Evolutionary conservation across 1,140 invertebrate species (phyloP), one percentile per base, ranked within the genome.

Genomic region (Drosophila arawakana): DNA sequence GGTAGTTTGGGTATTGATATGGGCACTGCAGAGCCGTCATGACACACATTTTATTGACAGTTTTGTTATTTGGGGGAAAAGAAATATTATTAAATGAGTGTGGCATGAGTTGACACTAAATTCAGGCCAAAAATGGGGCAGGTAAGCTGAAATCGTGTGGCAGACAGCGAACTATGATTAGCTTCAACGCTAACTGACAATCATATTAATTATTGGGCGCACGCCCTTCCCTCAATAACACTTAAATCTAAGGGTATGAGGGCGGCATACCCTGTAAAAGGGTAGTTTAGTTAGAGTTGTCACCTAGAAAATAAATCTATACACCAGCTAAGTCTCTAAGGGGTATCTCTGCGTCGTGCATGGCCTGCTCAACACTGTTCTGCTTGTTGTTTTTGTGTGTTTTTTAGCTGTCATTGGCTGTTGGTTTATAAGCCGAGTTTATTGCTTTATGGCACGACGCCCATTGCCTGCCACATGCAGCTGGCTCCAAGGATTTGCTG

Each of bases 381-480:
- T 41, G 7, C 11, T 13, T 43, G 39, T n/a, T 58, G 55, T 18
- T 58, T 10, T 59, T 18, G 25, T 30, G 25, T 30, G 25, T 30
- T 30, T 30, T 30, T 30, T 30, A 30, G 39, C 47, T 61, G 25
- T 44, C 43, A n/a, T 39, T 41, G 34, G 34, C 47, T 34, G 34
- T 69, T 54, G 63, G 63, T 69, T 84, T 80, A 69, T 80, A 80
- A 84, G 80, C 81, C 81, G 69, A 61, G 59, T 85, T 85, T 88
- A 88, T 82, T 88, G 78, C 82, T 88, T 88, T 86, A 83, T 88
- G 73, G 78, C 71, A 74, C 50, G 75, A 34, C 43, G 60, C 25
- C 75, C 66, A 75, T 60, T 59, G 73, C 73, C 55, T 73, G 67
- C 58, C 67, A 58, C 61, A 49, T 72, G 59, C 68, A 75, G 73